A percentile compares a stretch with the other conserved stretches of the same genome.
Evolutionary conservation across 2,113 vertebrate genomes (phyloP).

Genomic region (Hystrix brachyura): DNA sequence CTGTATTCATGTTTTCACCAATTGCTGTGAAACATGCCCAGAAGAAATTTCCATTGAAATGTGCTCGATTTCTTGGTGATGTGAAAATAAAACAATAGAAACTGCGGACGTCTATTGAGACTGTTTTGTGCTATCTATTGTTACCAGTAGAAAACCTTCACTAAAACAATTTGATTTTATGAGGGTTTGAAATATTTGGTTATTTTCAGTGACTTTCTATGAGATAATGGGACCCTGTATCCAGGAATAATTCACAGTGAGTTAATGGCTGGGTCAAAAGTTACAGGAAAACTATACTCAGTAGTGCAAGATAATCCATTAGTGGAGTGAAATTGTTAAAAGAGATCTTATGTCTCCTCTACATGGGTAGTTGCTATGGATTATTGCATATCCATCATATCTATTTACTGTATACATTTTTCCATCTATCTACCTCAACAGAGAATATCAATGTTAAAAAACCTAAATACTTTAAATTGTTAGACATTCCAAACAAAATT

Average conservation of each 20-base stretch:
- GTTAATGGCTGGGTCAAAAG: background rate
- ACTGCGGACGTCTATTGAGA: background rate
- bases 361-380: background rate
- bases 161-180: background rate
- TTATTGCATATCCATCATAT: background rate
- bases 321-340: background rate
- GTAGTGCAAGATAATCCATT: background rate
- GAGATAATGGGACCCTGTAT: background rate
- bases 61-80: background rate
- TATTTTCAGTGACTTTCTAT: background rate
- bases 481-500: background rate
- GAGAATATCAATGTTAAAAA: background rate
- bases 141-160: background rate
- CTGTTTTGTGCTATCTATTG: background rate
- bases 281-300: background rate
- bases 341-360: background rate
- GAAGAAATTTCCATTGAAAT: slow-evolving; percentile 47
- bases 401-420: background rate
- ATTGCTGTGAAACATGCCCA: background rate
- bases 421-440: background rate
- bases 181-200: background rate
- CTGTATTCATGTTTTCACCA: background rate
- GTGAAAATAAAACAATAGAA: slow-evolving; percentile 13
- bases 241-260: background rate
- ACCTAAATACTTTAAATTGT: background rate